Percentiles rank a stretch among this genome's conserved stretches.
Conservation (phyloP, 2,797 vertebrate genomes). For the Telmatherina bonti region DNA sequence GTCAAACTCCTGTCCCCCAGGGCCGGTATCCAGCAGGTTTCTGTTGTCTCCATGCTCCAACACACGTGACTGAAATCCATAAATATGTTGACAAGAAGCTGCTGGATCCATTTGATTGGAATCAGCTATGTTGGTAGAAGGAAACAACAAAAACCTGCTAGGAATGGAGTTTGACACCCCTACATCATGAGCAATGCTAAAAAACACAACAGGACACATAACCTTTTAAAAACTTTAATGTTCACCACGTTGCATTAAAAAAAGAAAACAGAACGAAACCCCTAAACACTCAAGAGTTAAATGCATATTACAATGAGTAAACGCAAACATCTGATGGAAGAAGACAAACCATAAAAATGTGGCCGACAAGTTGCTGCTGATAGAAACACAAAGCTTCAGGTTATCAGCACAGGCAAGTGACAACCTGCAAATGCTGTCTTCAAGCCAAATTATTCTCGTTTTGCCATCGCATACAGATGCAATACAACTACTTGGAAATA, state of each 20-base stretch:
- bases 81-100: too few species aligned
- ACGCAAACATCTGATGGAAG: constrained; percentile 48
- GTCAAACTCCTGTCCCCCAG: too few species aligned
- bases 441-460: not conserved
- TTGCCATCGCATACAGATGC: constrained; percentile 1
- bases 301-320: constrained; percentile 35
- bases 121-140: too few species aligned
- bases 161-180: too few species aligned
- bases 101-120: too few species aligned
- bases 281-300: too few species aligned
- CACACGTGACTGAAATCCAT: too few species aligned
- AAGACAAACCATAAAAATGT: constrained; percentile 33
- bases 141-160: too few species aligned
- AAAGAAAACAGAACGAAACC: constrained; percentile 13
- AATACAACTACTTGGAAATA: constrained; percentile 34
- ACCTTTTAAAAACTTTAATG: constrained; percentile 70
- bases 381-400: constrained; percentile 23
- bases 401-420: constrained; percentile 5
- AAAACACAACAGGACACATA: constrained; percentile 34
- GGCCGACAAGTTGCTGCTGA: constrained; percentile 14
- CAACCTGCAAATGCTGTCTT: constrained; percentile 1
- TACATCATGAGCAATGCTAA: constrained; percentile 46
- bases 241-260: constrained; percentile 48
- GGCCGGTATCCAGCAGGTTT: too few species aligned
- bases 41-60: too few species aligned